Base-by-base conservation (phyloP, 2,888 invertebrate species). In the Epirrhoe alternata region DNA sequence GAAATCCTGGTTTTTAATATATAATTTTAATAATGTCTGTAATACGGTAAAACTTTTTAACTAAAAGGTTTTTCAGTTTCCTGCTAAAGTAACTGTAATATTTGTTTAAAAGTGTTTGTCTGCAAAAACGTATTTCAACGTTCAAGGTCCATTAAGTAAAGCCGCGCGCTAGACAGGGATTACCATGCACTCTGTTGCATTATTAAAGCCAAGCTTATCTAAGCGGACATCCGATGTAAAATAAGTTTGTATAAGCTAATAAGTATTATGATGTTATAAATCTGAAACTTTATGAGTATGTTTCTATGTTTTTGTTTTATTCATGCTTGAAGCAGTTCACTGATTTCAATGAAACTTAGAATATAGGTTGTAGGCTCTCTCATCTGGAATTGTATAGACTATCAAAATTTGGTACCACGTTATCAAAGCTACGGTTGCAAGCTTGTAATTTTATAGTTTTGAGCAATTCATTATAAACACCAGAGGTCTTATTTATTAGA, bases 101-200 rank as follows among this genome's bases (percentile, higher is more conserved):
- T 4, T 42, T 12, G 8, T 42, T 42, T 12, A 42, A 42, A 42
- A 42, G 10, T 51, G 24, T 58, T 6, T 33, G 24, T 47, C 14
- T 61, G 8, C 31, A 51, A 62, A 62, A 47, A 55, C 58, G 54
- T 49, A 75, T 77, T 76, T 74, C 82, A 81, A 82, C 84, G 31
- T 85, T 85, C 83, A 84, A 80, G 87, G 81, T 75, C 83, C 86
- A 87, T 87, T 87, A 84, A 83, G 75, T 80, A 80, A 78, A 81
- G 74, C 78, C 81, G 78, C 87, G 87, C 75, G 72, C 79, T 72
- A 80, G 87, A 86, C 87, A 87, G 84, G 85, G 87, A 89, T 88
- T 86, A 87, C 87, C 87, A 86, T 81, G 79, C 80, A 79, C 79
- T 75, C 77, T 80, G 80, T 83, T 85, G 86, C 85, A 64, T 69